Conservation (phyloP, 2,888 invertebrate genomes). For the Opisthograptis luteolata region DNA sequence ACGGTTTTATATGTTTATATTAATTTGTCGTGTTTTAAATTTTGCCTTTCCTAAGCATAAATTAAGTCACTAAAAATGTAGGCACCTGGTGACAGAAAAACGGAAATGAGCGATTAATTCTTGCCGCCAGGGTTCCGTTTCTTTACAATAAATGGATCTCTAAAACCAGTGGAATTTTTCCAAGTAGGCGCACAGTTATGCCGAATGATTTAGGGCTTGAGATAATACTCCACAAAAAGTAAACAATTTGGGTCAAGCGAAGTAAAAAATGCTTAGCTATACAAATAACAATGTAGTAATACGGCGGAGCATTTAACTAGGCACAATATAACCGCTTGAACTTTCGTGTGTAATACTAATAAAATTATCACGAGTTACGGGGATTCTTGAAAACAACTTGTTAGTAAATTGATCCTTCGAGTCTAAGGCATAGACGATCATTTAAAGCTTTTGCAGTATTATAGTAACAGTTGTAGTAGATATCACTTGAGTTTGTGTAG, state of each 20-base stretch:
- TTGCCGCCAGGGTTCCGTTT: conserved; percentile 27
- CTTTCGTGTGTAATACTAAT: conserved; percentile 74
- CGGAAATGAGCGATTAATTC: conserved; percentile 36
- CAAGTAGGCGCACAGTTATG: conserved; percentile 30
- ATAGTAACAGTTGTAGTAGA: conserved; percentile 29
- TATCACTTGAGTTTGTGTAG: no score
- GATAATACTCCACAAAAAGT: conserved; percentile 42
- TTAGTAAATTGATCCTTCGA: conserved; percentile 70
- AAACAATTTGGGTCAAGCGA: conserved; percentile 53
- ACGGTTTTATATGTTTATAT: no score
- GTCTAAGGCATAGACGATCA: conserved; percentile 45
- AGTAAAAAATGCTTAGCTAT: conserved; percentile 43
- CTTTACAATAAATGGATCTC: conserved; percentile 26
- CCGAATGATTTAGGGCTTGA: conserved; percentile 41
- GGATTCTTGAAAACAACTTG: conserved; percentile 69
- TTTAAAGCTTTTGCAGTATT: no score
- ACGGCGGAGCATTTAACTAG: conserved; percentile 43
- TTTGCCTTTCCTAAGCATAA: conserved; percentile 23
- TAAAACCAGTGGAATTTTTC: conserved; percentile 39
- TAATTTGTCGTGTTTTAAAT: conserved; percentile 19
- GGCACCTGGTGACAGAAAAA: conserved; percentile 31
- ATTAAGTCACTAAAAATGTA: conserved; percentile 34
- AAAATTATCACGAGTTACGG: conserved; percentile 74
- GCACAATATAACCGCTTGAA: conserved; percentile 55
- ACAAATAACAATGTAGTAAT: conserved; percentile 31